Evolutionary conservation across 1,140 invertebrate species (phyloP), one percentile per base, ranked within the genome.

Genomic region (Tetramorium alpestre): DNA sequence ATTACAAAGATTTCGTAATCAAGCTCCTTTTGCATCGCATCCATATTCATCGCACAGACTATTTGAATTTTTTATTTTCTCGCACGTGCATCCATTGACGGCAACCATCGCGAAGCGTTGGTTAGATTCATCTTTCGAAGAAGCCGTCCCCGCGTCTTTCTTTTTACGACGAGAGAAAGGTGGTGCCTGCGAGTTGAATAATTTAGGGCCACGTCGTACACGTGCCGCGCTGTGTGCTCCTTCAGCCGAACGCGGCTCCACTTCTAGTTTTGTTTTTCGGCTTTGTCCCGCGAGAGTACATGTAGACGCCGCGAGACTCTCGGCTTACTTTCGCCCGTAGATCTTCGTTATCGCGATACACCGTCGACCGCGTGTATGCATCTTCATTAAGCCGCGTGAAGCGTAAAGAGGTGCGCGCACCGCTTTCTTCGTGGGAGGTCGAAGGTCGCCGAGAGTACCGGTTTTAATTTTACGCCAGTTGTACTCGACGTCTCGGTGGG

Each of bases 271-370:
- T 85, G 73, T 78, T 47, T 60, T 47, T 80, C 54, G 65, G 67
- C 54, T 64, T 88, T 70, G 85, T 65, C 62, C 82, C 84, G 54
- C 7, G 64, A 41, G 54, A 54, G 28, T 58, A 41, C 73, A 38
- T 41, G 87, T 67, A 22, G 56, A 58, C 54, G 51, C 33, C 8
- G 41, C 54, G 62, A 73, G 62, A 73, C 41, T 65, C 69, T 81
- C 72, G 77, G 88, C 72, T 87, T 89, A 87, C 89, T 90, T 90
- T 91, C 88, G 80, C 81, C 87, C 87, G 86, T 90, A 92, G 88
- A 93, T 93, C 92, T 93, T 93, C 87, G 90, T 93, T 92, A 92
- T 90, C 85, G 86, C 88, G 69, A 64, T 81, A 82, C 85, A 72
- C 75, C 89, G 86, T 87, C 86, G 58, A 73, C 67, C 76, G 51